Evolutionary conservation across 2,797 vertebrate species (phyloP).

Genomic region (Molossus alvarezi): DNA sequence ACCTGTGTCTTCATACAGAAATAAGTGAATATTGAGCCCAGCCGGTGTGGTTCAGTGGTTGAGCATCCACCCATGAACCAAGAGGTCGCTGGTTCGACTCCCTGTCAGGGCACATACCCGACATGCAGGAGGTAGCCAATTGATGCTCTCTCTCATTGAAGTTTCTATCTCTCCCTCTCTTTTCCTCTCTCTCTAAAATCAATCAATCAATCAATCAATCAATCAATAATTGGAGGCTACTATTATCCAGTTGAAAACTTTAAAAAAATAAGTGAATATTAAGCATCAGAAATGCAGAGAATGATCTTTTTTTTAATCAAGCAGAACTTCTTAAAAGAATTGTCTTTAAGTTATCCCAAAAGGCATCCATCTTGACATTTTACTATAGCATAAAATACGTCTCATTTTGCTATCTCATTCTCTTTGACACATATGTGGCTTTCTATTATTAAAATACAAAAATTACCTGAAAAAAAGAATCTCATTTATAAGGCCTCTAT

Average conservation of each 20-base stretch:
- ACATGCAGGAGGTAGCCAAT: too few species aligned
- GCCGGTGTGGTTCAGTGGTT: too few species aligned
- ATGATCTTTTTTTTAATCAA: background rate
- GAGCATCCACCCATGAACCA: too few species aligned
- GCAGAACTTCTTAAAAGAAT: background rate
- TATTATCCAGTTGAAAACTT: too few species aligned
- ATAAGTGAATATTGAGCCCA: background rate
- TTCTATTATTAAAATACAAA: constrained; percentile 59
- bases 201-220: too few species aligned
- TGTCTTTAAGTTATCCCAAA: background rate
- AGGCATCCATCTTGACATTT: background rate
- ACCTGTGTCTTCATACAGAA: background rate
- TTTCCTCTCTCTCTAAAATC: too few species aligned
- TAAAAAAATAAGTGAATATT: background rate
- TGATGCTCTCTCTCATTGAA: too few species aligned
- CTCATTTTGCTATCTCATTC: background rate
- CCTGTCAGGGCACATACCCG: too few species aligned
- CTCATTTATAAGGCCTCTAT: constrained; percentile 25
- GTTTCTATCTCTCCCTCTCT: too few species aligned
- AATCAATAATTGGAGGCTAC: too few species aligned
- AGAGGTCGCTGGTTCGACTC: too few species aligned
- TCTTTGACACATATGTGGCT: background rate
- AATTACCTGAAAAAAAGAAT: constrained; percentile 2
- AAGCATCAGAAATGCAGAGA: background rate
- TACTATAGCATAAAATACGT: background rate